These are phyloP conservation scores for Leptobrachium leishanense DNA, from an alignment of 2,113 vertebrate species.

Conservation along the genomic window DNA sequence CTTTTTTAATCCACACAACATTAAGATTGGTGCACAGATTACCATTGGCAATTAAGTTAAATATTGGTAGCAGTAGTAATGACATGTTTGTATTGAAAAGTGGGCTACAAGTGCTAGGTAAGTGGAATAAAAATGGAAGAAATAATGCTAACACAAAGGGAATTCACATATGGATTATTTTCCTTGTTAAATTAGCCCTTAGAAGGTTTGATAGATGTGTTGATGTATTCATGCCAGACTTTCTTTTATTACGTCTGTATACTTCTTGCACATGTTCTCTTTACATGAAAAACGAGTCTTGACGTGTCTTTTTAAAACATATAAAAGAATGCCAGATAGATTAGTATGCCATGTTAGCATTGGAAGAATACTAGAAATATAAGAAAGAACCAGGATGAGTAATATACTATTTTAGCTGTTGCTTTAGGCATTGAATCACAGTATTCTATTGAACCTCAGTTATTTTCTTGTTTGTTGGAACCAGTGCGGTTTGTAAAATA, in stretches of 20 bases:
- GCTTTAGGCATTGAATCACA: slow-evolving; percentile 49
- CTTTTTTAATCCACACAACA: no score
- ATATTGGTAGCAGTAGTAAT: background rate
- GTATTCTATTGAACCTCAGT: slow-evolving; percentile 51
- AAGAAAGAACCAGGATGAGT: slow-evolving; percentile 50
- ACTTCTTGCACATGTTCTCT: slow-evolving; percentile 35
- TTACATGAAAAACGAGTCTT: slow-evolving; percentile 43
- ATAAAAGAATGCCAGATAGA: slow-evolving; percentile 38
- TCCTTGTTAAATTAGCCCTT: background rate
- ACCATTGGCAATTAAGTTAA: no score
- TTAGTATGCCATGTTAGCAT: slow-evolving; percentile 47
- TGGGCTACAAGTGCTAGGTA: background rate
- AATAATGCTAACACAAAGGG: background rate
- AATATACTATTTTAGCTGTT: slow-evolving; percentile 36
- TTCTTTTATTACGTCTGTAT: background rate
- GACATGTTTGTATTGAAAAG: background rate
- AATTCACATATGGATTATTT: background rate
- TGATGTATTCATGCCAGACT: background rate
- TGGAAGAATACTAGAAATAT: slow-evolving; percentile 41
- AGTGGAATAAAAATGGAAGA: background rate
- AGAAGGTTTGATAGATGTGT: background rate
- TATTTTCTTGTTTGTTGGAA: slow-evolving; percentile 51
- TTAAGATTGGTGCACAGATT: no score
- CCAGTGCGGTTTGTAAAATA: slow-evolving; percentile 55
- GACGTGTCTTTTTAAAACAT: slow-evolving; percentile 34